phyloP scores from a whole-genome alignment of 2,113 vertebrate genomes.

The Notothenia rossii region DNA sequence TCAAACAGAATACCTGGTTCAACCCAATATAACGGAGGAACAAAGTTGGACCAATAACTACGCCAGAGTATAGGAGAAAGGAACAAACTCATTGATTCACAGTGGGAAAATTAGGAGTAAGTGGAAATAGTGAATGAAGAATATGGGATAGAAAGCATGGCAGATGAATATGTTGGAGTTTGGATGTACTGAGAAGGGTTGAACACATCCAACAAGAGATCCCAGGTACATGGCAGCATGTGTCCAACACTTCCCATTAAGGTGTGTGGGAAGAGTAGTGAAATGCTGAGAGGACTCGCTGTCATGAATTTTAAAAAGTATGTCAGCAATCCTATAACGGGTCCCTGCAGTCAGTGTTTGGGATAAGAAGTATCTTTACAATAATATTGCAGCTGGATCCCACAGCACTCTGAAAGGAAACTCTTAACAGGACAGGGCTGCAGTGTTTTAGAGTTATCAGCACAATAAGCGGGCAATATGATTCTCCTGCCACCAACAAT shows the following conservation, averaged over 20 bases:
- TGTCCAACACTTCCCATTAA: slow-evolving; percentile 66
- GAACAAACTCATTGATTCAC: too few relatives aligned
- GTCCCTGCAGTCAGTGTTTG: slow-evolving; percentile 37
- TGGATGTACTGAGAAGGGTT: slow-evolving; percentile 19
- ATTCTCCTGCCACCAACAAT: slow-evolving; percentile 20
- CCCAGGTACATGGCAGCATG: slow-evolving; percentile 50
- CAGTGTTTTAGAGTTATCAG: neutral
- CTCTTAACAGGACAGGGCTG: slow-evolving; percentile 11
- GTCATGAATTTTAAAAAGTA: slow-evolving; percentile 71
- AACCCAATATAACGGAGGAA: too few relatives aligned
- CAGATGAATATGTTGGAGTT: too few relatives aligned
- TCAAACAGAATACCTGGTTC: too few relatives aligned
- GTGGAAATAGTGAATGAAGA: too few relatives aligned
- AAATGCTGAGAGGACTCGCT: slow-evolving; percentile 59
- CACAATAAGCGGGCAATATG: slow-evolving; percentile 15
- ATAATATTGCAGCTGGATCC: slow-evolving; percentile 41
- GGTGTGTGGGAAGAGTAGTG: slow-evolving; percentile 61
- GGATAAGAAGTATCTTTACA: slow-evolving; percentile 50
- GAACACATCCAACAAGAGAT: slow-evolving; percentile 43
- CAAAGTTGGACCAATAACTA: too few relatives aligned
- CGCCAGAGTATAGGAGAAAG: too few relatives aligned
- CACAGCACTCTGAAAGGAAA: slow-evolving; percentile 2
- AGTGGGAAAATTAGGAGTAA: too few relatives aligned
- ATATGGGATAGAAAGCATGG: too few relatives aligned
- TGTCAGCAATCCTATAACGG: slow-evolving; percentile 58